These are phyloP conservation scores for Aspidiotus rigidus DNA, from an alignment of 2,888 invertebrate genomes.

Conservation along the genomic window DNA sequence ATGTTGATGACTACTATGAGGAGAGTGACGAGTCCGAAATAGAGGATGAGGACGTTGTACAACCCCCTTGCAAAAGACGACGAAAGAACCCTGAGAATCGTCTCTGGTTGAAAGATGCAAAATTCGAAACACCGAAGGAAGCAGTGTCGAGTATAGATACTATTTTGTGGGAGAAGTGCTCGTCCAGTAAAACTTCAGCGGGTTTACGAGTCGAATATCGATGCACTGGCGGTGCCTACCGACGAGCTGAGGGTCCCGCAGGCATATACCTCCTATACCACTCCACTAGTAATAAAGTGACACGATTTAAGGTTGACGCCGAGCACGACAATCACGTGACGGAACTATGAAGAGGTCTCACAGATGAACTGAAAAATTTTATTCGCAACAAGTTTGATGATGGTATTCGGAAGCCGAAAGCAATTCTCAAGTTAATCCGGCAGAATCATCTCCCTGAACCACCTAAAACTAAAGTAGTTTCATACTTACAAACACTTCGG, in stretches of 20 bases:
- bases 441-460: no score
- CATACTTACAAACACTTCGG: no score
- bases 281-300: neutral
- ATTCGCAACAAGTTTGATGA: neutral
- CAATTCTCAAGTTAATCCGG: no score
- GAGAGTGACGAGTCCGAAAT: no score
- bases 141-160: neutral
- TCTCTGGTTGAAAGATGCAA: neutral
- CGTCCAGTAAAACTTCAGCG: neutral
- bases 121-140: neutral
- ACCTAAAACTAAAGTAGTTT: no score
- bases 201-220: conserved; percentile 6
- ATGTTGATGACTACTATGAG: no score
- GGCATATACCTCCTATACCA: conserved; percentile 3
- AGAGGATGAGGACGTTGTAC: no score
- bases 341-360: neutral
- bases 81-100: no score
- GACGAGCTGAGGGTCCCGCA: neutral
- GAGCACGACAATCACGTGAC: neutral
- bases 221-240: neutral
- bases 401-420: neutral
- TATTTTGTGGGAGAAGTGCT: neutral
- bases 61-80: no score
- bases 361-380: neutral
- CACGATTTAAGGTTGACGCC: neutral